Base-by-base conservation (phyloP, 2,797 vertebrate genomes). In the Anguilla obscura region DNA sequence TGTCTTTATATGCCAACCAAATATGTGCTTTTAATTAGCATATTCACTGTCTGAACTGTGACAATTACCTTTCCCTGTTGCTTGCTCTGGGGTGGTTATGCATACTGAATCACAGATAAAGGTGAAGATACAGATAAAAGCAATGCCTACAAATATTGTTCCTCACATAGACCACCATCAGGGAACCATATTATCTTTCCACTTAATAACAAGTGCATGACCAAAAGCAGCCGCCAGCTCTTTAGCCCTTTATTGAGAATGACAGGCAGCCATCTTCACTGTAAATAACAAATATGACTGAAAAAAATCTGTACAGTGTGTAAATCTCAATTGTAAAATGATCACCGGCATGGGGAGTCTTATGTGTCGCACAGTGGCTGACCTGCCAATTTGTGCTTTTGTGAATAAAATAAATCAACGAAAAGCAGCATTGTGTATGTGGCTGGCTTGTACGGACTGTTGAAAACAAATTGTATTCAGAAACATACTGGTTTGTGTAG, bases 231-330 rank as follows among this genome's bases (percentile, higher is more conserved):
- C 93, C 93, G 93, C 92, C 89, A 89, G 82, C 86, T 87, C 92
- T 92, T 93, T 93, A 94, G 93, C 92, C 87, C 88, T 92, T 90
- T 89, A 60, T 91, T 93, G 89, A 89, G 92, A 94, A 88, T 93
- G 91, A 90, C 90, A 93, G 94, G 94, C 90, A 92, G 54, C 92
- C 93, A 95, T 92, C 93, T 90, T 95, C 94, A 96, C 93, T 99
- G 97, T 99, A 99, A 98, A 99, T 99, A 95, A 93, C 92, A 90
- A 93, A 91, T 89, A 89, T 94, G 91, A 94, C 93, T 94, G 91
- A 79, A 85, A 79, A 63, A 88, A 86, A 94, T 95, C 93, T 98
- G 96, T 99, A 98, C 97, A 98, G 96, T 93, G 94, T 97, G 97
- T 95, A 95, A 96, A 94, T 93, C 92, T 87, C 86, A 93, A 94